These are phyloP conservation scores for Porites evermanni DNA, from an alignment of 92 coral and sea anemone genomes.

Conservation along the genomic window DNA sequence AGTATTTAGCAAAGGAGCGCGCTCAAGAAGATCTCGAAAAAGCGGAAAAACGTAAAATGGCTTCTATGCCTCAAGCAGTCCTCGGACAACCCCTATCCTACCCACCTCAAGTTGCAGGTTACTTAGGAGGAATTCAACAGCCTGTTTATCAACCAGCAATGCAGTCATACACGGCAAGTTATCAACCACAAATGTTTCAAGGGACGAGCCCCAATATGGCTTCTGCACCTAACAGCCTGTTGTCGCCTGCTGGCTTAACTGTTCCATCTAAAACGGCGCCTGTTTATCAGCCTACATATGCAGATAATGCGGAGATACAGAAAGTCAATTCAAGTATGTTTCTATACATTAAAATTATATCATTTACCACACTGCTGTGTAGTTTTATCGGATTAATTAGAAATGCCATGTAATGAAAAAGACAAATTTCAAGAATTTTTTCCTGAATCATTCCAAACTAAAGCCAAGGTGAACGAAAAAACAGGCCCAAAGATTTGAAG, in stretches of 20 bases:
- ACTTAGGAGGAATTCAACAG: constrained; percentile 25
- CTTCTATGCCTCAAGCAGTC: constrained; percentile 40
- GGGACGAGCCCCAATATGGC: constrained; percentile 17
- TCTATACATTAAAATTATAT: neutral
- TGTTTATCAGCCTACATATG: constrained; percentile 1
- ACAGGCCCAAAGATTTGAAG: neutral
- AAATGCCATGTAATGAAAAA: too few relatives aligned
- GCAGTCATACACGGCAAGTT: constrained; percentile 24
- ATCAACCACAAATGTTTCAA: constrained; percentile 33
- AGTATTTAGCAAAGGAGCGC: constrained; percentile 78
- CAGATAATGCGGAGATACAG: constrained; percentile 16
- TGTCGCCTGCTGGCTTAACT: constrained; percentile 15
- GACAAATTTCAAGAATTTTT: too few relatives aligned
- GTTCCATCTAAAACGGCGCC: neutral
- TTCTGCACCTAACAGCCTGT: neutral
- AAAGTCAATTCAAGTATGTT: constrained; percentile 24
- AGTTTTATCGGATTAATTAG: too few relatives aligned
- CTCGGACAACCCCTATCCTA: constrained; percentile 12
- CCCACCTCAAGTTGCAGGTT: constrained; percentile 22
- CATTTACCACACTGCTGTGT: neutral
- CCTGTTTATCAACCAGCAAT: constrained; percentile 45
- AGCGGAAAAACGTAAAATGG: constrained; percentile 66
- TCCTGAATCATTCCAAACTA: too few relatives aligned
- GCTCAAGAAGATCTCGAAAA: constrained; percentile 72
- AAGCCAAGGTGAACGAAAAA: neutral